phyloP scores from a whole-genome alignment of 2,888 invertebrate species.

The Lasiommata megera region DNA sequence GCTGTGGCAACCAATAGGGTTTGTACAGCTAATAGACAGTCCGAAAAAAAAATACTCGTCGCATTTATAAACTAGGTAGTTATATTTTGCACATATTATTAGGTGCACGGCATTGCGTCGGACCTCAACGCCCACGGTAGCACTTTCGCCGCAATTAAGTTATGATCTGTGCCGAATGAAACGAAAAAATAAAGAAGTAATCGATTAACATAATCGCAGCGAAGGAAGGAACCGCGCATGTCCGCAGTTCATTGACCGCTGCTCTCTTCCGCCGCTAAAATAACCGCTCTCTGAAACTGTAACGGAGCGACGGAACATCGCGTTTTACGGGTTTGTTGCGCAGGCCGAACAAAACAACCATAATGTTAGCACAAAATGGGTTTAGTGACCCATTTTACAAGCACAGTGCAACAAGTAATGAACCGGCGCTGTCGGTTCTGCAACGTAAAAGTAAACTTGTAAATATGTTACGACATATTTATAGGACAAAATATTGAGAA shows the following conservation, averaged over 20 bases:
- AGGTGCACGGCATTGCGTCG: too few relatives aligned
- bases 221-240: slow-evolving; percentile 44
- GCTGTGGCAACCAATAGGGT: too few relatives aligned
- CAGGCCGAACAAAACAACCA: slow-evolving; percentile 14
- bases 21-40: too few relatives aligned
- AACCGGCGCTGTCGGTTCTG: too few relatives aligned
- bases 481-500: too few relatives aligned
- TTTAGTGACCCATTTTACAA: slow-evolving; percentile 19
- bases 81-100: too few relatives aligned
- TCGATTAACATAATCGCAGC: slow-evolving; percentile 39
- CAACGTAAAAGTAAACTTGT: too few relatives aligned
- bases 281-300: slow-evolving; percentile 40
- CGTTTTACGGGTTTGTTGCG: slow-evolving; percentile 23
- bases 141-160: slow-evolving; percentile 21
- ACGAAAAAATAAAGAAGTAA: slow-evolving; percentile 26
- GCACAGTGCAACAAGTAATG: too few relatives aligned
- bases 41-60: too few relatives aligned
- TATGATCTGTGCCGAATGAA: slow-evolving; percentile 10
- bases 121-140: neutral
- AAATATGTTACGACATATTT: too few relatives aligned
- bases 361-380: slow-evolving; percentile 5
- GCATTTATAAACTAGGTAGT: too few relatives aligned
- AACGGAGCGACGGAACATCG: slow-evolving; percentile 34
- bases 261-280: slow-evolving; percentile 59
- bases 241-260: slow-evolving; percentile 54